Conservation (phyloP, 2,888 invertebrate genomes). For the Xestia sexstrigata region DNA sequence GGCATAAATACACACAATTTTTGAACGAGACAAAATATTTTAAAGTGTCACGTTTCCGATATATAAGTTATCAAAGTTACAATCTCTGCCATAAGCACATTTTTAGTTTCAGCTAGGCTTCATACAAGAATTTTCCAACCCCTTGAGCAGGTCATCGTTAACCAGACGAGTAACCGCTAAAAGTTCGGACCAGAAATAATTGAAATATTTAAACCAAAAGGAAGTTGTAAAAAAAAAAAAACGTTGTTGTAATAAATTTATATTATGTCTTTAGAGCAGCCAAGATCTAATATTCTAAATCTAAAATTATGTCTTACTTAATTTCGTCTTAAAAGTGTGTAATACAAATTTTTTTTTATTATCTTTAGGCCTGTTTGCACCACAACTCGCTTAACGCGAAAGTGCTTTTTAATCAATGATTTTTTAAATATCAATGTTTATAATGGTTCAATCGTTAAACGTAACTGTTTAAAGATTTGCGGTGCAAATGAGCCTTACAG, state of each 20-base stretch:
- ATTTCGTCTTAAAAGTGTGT: conserved; percentile 8
- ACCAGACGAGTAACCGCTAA: background rate
- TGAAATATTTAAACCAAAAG: background rate
- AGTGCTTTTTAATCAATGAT: background rate
- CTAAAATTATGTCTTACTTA: conserved; percentile 4
- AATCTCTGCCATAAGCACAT: background rate
- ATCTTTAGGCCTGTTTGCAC: background rate
- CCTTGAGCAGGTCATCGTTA: background rate
- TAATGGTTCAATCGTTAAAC: too few relatives aligned
- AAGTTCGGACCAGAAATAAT: background rate
- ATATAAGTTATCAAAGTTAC: background rate
- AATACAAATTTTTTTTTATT: conserved; percentile 16
- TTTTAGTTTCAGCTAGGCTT: background rate
- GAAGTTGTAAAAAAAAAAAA: background rate
- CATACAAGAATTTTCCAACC: background rate
- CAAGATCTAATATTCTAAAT: background rate
- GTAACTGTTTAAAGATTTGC: background rate
- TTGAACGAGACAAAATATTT: background rate
- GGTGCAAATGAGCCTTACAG: background rate
- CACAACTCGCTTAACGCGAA: background rate
- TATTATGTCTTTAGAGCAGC: conserved; percentile 7
- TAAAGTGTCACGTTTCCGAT: background rate
- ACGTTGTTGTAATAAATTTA: background rate
- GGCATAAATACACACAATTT: background rate
- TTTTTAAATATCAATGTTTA: too few relatives aligned